A percentile compares a stretch with the other conserved stretches of the same genome.
phyloP scores from a whole-genome alignment of 2,888 invertebrate genomes.

The Metallyticus violacea region DNA sequence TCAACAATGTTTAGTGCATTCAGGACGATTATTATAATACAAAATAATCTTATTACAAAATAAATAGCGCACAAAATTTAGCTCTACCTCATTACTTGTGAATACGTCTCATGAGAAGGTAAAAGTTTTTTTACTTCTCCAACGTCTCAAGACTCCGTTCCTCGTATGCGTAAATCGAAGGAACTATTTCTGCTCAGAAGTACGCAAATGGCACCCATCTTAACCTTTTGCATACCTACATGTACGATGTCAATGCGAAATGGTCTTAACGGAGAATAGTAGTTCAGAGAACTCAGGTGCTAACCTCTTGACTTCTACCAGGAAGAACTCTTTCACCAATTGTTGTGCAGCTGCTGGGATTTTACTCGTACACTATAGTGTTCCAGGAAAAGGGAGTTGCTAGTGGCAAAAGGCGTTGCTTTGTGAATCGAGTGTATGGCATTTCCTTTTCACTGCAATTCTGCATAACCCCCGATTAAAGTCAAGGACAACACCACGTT shows the following conservation, averaged over 20 bases:
- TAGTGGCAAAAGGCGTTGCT: not conserved
- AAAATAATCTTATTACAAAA: too few species aligned
- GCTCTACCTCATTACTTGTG: too few species aligned
- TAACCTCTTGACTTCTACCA: not conserved
- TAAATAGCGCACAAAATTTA: too few species aligned
- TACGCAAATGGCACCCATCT: not conserved
- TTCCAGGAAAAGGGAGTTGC: not conserved
- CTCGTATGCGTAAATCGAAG: too few species aligned
- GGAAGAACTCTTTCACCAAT: not conserved
- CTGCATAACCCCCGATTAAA: not conserved
- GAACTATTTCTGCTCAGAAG: not conserved
- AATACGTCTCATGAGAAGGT: too few species aligned
- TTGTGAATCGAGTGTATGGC: not conserved
- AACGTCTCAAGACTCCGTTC: too few species aligned
- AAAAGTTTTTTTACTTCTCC: too few species aligned
- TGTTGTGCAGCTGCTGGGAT: not conserved
- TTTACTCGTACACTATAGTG: not conserved
- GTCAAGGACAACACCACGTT: not conserved
- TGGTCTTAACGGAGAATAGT: too few species aligned
- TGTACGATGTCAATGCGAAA: not conserved
- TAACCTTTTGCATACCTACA: not conserved
- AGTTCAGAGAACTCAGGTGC: not conserved
- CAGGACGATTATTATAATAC: too few species aligned
- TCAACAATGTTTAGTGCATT: too few species aligned
- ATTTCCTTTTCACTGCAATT: not conserved